phyloP scores from a whole-genome alignment of 1,140 invertebrate genomes.

The Rhizoglyphus robini region DNA sequence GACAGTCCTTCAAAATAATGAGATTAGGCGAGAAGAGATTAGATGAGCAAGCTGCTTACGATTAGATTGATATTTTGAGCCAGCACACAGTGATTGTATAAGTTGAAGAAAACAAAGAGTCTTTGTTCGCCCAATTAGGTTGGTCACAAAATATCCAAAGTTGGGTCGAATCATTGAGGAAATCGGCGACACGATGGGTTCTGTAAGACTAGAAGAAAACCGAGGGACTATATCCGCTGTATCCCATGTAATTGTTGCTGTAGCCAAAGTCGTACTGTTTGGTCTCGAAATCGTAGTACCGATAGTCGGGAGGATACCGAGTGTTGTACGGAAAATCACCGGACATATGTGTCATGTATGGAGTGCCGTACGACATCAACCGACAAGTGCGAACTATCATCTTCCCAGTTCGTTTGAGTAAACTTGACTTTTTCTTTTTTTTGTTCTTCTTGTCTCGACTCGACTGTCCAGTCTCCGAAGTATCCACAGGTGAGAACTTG shows the following conservation, averaged over 20 bases:
- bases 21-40: too few relatives aligned
- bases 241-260: background rate
- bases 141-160: too few relatives aligned
- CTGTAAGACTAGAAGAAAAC: background rate
- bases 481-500: background rate
- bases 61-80: background rate
- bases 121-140: too few relatives aligned
- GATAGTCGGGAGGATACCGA: background rate
- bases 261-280: background rate
- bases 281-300: background rate
- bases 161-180: background rate
- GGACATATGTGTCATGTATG: background rate
- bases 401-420: conserved; percentile 18
- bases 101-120: background rate
- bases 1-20: too few relatives aligned
- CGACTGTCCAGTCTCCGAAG: background rate
- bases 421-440: conserved; percentile 15
- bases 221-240: background rate
- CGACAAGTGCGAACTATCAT: conserved; percentile 11
- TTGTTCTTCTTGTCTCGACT: background rate
- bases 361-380: background rate
- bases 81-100: too few relatives aligned
- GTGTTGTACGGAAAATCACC: background rate
- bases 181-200: background rate
- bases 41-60: background rate